A percentile compares a stretch with the other conserved stretches of the same genome.
Conservation (phyloP, 2,888 invertebrate genomes). For the Synergus gifuensis region DNA sequence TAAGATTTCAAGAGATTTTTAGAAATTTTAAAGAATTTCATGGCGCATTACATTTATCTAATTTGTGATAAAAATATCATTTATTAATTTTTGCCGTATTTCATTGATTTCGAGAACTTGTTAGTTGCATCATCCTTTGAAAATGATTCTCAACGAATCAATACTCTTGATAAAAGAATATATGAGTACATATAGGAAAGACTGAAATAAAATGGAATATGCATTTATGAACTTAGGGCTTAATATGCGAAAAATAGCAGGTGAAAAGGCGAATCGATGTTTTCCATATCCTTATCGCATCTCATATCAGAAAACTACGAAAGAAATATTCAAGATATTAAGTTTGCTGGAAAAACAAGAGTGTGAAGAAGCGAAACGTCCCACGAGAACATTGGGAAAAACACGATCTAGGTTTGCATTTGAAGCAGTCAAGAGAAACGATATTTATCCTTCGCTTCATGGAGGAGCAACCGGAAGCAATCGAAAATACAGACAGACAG, state of each 20-base stretch:
- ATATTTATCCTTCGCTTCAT: slow-evolving; percentile 33
- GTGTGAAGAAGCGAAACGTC: slow-evolving; percentile 26
- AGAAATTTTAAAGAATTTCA: too few relatives aligned
- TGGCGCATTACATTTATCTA: too few relatives aligned
- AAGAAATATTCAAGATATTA: slow-evolving; percentile 23
- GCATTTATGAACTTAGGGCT: neutral
- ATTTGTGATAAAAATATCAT: too few relatives aligned
- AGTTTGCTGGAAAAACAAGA: slow-evolving; percentile 27
- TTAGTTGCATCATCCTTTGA: neutral
- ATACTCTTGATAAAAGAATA: neutral
- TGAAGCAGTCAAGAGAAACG: slow-evolving; percentile 19
- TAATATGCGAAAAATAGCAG: neutral
- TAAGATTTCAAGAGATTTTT: too few relatives aligned
- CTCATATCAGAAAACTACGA: neutral
- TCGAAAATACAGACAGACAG: slow-evolving; percentile 27
- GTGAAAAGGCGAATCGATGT: slow-evolving; percentile 8
- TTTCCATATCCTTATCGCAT: slow-evolving; percentile 17
- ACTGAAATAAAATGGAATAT: neutral
- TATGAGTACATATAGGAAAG: neutral
- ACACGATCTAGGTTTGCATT: slow-evolving; percentile 20
- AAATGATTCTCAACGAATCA: neutral
- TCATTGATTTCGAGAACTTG: neutral
- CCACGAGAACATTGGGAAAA: slow-evolving; percentile 26
- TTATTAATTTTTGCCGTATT: too few relatives aligned
- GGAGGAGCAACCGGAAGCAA: slow-evolving; percentile 23